Base-by-base conservation (phyloP, 2,888 invertebrate genomes). In the Athalia circularis region DNA sequence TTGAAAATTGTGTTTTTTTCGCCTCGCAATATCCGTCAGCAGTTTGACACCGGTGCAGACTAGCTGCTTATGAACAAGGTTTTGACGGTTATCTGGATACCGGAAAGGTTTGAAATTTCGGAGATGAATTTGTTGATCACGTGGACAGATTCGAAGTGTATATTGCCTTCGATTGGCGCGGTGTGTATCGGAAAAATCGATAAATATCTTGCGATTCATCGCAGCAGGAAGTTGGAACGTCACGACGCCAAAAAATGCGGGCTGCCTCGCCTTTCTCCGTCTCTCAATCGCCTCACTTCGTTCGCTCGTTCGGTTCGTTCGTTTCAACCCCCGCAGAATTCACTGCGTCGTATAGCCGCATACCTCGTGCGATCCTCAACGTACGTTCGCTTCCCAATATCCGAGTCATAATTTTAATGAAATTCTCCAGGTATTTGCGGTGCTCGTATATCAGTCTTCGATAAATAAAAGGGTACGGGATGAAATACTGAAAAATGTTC, bases 371-470 rank as follows among this genome's bases (percentile, higher is more conserved):
- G 86, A 87, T 86, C 87, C 85, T 82, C 81, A 84, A 83, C 87
- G 85, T 85, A 84, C 85, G 80, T 84, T 81, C 80, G 80, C 81
- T 80, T 85, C 86, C 87, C 88, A 86, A 89, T 88, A 88, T 87
- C 87, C 85, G 83, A 88, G 88, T 88, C 85, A 86, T 87, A 85
- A 87, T 88, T 88, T 88, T 89, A 89, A 89, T 89, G 89, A 89
- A 89, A 89, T 89, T 89, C 89, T 86, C 83, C 76, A 65, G 75
- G 75, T 75, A 75, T 61, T 62, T 62, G 72, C 62, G 75, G 62
- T 43, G 9, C 13, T 15, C 72, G 50, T 59, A 48, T 88, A 86
- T 88, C 87, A 87, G 87, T 87, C 81, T 84, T 82, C 85, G 84
- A 85, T 85, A 86, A 84, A 87, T 87, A 86, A 86, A 82, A 81